phyloP scores from a whole-genome alignment of 2,888 invertebrate species.

The Drosophila aldrichi region DNA sequence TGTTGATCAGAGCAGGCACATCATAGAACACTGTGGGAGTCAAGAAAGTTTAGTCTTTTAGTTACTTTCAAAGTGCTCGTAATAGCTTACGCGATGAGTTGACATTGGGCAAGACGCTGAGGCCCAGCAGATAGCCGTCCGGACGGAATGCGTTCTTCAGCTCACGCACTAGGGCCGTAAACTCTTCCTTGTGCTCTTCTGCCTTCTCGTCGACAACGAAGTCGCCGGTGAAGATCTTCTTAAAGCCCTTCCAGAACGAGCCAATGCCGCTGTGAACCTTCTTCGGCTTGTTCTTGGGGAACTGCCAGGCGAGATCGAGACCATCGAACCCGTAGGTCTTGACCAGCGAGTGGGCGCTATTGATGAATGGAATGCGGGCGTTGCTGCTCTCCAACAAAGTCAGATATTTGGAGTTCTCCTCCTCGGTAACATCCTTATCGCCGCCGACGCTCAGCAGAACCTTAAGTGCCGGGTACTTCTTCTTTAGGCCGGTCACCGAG shows the following conservation, averaged over 20 bases:
- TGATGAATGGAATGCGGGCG: slow-evolving; percentile 91
- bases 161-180: slow-evolving; percentile 91
- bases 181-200: slow-evolving; percentile 92
- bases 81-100: slow-evolving; percentile 88
- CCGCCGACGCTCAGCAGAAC: slow-evolving; percentile 92
- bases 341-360: slow-evolving; percentile 90
- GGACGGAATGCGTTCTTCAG: slow-evolving; percentile 90
- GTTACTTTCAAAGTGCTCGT: not conserved
- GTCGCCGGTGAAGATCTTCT: slow-evolving; percentile 90
- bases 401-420: slow-evolving; percentile 89
- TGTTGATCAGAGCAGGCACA: slow-evolving; percentile 90
- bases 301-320: slow-evolving; percentile 94
- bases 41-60: slow-evolving; percentile 53
- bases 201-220: slow-evolving; percentile 92
- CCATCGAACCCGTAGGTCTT: slow-evolving; percentile 94
- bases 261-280: slow-evolving; percentile 89
- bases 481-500: slow-evolving; percentile 89
- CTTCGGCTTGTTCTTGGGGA: slow-evolving; percentile 92
- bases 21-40: slow-evolving; percentile 90
- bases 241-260: slow-evolving; percentile 90
- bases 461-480: slow-evolving; percentile 89
- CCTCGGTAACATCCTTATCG: slow-evolving; percentile 89
- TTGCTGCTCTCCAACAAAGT: slow-evolving; percentile 90
- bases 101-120: slow-evolving; percentile 91
- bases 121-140: slow-evolving; percentile 89